phyloP scores from a whole-genome alignment of 2,888 invertebrate species.

The Nomada lathburiana region DNA sequence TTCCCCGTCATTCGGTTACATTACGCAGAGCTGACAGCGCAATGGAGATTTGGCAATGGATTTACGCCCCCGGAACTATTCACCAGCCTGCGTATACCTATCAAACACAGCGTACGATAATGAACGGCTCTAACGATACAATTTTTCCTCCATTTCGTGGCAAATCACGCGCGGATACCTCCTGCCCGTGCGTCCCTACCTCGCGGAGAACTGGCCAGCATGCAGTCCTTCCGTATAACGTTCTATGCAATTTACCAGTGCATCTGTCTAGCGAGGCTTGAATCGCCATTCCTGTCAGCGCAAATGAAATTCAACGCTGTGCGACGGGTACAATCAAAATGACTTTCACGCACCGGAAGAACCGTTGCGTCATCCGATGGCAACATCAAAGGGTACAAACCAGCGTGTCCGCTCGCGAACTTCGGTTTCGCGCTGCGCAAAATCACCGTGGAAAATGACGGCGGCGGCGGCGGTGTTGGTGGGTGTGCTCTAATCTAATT shows the following conservation, averaged over 20 bases:
- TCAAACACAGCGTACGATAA: conserved; percentile 13
- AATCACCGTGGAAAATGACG: conserved; percentile 68
- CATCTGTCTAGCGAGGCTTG: conserved; percentile 32
- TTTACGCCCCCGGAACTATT: conserved; percentile 49
- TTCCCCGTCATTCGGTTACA: conserved; percentile 56
- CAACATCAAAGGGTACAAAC: conserved; percentile 65
- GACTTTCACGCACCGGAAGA: conserved; percentile 65
- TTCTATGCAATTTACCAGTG: conserved; percentile 37
- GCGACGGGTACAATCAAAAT: conserved; percentile 53
- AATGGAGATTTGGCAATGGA: conserved; percentile 60
- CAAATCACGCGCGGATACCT: conserved; percentile 16
- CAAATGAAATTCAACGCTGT: conserved; percentile 64
- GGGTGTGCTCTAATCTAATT: conserved; percentile 74
- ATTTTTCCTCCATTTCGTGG: conserved; percentile 43
- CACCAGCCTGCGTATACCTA: background rate
- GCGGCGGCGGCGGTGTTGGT: conserved; percentile 38
- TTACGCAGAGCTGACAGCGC: conserved; percentile 49
- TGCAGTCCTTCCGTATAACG: background rate
- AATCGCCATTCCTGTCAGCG: conserved; percentile 47
- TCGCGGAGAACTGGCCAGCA: background rate
- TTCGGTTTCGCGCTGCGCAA: conserved; percentile 46
- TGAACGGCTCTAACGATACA: background rate
- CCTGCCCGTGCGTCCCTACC: too few relatives aligned
- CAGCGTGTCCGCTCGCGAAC: background rate
- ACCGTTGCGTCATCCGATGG: conserved; percentile 51